Conservation (phyloP, 2,113 vertebrate genomes). For the Gulo gulo region DNA sequence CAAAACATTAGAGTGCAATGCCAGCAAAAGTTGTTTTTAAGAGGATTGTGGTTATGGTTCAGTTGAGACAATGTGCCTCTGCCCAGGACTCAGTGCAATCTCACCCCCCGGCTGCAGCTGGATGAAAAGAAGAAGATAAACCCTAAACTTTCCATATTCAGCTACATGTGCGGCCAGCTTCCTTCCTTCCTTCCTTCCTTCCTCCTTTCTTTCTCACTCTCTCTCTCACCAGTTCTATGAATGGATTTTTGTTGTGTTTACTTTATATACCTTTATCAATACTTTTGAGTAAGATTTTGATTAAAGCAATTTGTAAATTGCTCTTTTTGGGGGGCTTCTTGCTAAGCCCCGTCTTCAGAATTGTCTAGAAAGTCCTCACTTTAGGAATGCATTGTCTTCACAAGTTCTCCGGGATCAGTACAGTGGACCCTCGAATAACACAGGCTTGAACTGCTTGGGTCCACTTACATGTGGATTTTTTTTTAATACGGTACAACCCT, state of each 20-base stretch:
- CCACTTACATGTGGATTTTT: background rate
- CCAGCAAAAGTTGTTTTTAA: background rate
- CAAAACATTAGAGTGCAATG: background rate
- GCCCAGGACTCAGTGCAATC: background rate
- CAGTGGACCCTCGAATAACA: background rate
- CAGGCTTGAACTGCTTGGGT: background rate
- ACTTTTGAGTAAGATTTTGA: background rate
- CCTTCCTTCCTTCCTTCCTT: background rate
- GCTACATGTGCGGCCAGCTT: background rate
- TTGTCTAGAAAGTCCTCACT: background rate
- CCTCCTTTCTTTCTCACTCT: background rate
- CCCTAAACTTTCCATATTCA: background rate
- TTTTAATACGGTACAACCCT: background rate
- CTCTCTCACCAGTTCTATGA: background rate
- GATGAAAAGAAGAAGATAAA: background rate
- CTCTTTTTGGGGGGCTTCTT: background rate
- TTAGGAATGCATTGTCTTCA: background rate
- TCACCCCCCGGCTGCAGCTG: background rate
- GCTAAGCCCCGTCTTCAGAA: background rate
- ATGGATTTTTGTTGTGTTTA: background rate
- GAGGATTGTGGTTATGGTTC: background rate
- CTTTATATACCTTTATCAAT: background rate
- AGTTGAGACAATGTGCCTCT: background rate
- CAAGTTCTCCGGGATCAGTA: background rate
- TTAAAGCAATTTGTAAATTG: background rate